These are phyloP conservation scores for Epinephelus moara DNA, from an alignment of 2,113 vertebrate genomes.

Conservation along the genomic window DNA sequence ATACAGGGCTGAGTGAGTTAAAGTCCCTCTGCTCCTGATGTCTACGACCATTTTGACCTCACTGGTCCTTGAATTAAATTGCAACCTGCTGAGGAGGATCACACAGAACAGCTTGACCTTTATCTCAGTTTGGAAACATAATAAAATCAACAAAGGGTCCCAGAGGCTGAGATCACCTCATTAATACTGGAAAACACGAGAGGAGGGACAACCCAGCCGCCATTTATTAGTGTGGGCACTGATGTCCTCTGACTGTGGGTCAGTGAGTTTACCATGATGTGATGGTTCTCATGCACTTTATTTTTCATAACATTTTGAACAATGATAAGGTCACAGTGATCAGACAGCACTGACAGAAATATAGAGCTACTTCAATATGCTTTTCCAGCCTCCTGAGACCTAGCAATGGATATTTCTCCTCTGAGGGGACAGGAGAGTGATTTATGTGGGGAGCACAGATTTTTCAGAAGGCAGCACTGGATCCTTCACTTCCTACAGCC, in stretches of 20 bases:
- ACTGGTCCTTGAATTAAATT: neutral
- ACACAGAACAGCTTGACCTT: conserved; percentile 8
- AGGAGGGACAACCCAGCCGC: too few species aligned
- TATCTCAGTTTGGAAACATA: neutral
- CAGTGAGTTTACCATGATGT: too few species aligned
- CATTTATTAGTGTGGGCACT: too few species aligned
- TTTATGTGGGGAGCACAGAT: too few species aligned
- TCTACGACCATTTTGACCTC: neutral
- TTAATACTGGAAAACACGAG: neutral
- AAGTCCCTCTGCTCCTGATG: neutral
- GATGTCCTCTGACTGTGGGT: neutral
- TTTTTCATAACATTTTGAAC: neutral
- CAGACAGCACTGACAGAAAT: too few species aligned
- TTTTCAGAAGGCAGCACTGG: too few species aligned
- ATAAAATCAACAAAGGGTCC: neutral
- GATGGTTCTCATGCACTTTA: neutral
- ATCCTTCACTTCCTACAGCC: too few species aligned
- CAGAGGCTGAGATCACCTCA: neutral
- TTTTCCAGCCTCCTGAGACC: too few species aligned
- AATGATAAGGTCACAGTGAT: too few species aligned
- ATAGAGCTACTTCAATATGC: too few species aligned
- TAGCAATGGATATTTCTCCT: too few species aligned
- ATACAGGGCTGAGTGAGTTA: conserved; percentile 18
- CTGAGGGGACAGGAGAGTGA: too few species aligned
- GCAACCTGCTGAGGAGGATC: neutral